Evolutionary conservation across 2,797 vertebrate genomes (phyloP).

Genomic region (Scomberomorus guttatus): DNA sequence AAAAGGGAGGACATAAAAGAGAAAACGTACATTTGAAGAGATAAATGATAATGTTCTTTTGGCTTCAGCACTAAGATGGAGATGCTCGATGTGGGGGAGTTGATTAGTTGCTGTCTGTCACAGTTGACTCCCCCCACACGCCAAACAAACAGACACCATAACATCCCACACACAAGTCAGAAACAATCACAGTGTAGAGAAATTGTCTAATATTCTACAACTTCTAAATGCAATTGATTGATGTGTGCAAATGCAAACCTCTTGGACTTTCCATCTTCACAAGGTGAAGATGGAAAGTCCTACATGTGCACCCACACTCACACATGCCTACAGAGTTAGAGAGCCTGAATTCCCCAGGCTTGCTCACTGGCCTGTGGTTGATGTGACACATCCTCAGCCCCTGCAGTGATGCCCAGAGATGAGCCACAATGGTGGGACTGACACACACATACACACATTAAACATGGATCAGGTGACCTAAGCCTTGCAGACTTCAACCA

Average conservation of each 20-base stretch:
- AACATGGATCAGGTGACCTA: constrained; percentile 78
- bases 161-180: not conserved
- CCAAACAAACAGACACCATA: constrained; percentile 30
- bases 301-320: constrained; percentile 24
- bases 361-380: constrained; percentile 83
- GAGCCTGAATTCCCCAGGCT: constrained; percentile 67
- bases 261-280: not conserved
- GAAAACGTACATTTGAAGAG: constrained; percentile 87
- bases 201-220: not conserved
- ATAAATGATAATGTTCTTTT: constrained; percentile 92
- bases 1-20: not conserved
- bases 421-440: constrained; percentile 69
- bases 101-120: constrained; percentile 95
- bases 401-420: constrained; percentile 78
- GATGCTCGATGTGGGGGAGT: constrained; percentile 90
- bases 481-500: constrained; percentile 76
- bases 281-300: no score
- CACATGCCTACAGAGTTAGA: constrained; percentile 28
- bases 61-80: constrained; percentile 77
- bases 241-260: constrained; percentile 20
- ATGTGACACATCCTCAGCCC: constrained; percentile 83
- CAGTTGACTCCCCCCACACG: constrained; percentile 77
- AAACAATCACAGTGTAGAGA: constrained; percentile 9
- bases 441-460: constrained; percentile 48
- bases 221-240: constrained; percentile 8